Base-by-base conservation (phyloP, 2,888 invertebrate species). In the Priocnemis perturbator region DNA sequence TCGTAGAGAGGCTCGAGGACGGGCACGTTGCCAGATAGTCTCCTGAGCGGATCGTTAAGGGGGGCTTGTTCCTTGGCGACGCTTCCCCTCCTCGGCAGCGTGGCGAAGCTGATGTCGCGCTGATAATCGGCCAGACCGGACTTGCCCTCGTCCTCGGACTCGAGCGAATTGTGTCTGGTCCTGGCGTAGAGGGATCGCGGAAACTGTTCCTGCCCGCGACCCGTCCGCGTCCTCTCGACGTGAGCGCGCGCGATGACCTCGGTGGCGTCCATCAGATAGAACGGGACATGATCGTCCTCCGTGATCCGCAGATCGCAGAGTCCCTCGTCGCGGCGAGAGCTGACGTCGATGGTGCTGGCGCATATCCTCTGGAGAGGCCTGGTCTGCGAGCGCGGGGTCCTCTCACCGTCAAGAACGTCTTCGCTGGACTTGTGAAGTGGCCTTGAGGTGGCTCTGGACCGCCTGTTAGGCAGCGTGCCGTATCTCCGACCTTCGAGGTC, bases 1-100 rank as follows among this genome's bases (percentile, higher is more conserved):
- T 90, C 90, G 82, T 89, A 90, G 44, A 90, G 83, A n/a, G 90
- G 89, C 74, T 89, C 90, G 67, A 90, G 84, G 23, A 81, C 76
- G 7, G 85, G 83, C 55, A 83, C 81, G 47, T 83, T 87, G 14
- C 87, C 87, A 15, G 87, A 87, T 23, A 86, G 76, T 53, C 87
- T 79, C 71, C 82, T 85, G 7, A 81, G 78, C 59, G 79, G 77
- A 64, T 84, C 84, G 60, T 73, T 75, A 21, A 67, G 55, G 4
- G 73, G 55, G 4, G 73, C 64, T 55, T 81, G 80, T 65, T 86
- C 81, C 73, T 83, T 86, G 3, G 61, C 17, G 62, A 76, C 75
- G 64, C 80, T 84, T 7, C 78, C 82, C 21, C 86, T 71, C 62
- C 88, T 76, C 1, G 88, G 87, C 65, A 88, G 62, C 45, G 88